A percentile compares a stretch with the other conserved stretches of the same genome.
These are phyloP conservation scores for Stictocephala bisonia DNA, from an alignment of 2,888 invertebrate species.

Conservation along the genomic window DNA sequence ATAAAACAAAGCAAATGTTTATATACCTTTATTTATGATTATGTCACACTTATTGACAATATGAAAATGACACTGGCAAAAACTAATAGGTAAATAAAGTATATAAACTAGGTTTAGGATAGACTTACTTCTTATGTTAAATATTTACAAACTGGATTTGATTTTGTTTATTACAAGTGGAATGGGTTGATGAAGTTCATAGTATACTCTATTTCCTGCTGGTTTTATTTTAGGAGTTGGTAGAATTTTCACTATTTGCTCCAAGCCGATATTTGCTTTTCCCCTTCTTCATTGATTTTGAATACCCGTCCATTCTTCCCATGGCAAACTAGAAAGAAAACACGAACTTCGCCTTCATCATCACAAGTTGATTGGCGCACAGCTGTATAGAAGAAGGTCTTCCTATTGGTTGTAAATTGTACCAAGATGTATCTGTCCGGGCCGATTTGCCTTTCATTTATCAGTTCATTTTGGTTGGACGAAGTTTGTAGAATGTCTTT, in stretches of 20 bases:
- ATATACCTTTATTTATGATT: no score
- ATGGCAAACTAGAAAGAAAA: neutral
- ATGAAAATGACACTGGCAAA: neutral
- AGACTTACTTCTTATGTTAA: no score
- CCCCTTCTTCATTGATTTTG: constrained; percentile 4
- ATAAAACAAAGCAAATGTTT: no score
- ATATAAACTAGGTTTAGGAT: no score
- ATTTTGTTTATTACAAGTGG: neutral
- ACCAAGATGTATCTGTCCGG: constrained; percentile 5
- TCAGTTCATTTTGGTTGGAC: neutral
- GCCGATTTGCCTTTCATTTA: constrained; percentile 6
- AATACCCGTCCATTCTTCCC: neutral
- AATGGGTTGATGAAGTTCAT: neutral
- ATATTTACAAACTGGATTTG: constrained; percentile 1
- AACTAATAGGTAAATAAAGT: neutral
- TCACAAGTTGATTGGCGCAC: constrained; percentile 1
- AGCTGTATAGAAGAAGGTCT: neutral
- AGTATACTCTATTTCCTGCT: constrained; percentile 6
- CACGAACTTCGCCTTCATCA: constrained; percentile 11
- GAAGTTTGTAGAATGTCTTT: constrained; percentile 1
- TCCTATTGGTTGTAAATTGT: neutral
- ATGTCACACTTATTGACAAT: no score
- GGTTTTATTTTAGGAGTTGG: constrained; percentile 6
- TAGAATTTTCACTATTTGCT: neutral
- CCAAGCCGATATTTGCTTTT: neutral